Evolutionary conservation across 2,113 vertebrate species (phyloP).

Genomic region (Meriones unguiculatus): DNA sequence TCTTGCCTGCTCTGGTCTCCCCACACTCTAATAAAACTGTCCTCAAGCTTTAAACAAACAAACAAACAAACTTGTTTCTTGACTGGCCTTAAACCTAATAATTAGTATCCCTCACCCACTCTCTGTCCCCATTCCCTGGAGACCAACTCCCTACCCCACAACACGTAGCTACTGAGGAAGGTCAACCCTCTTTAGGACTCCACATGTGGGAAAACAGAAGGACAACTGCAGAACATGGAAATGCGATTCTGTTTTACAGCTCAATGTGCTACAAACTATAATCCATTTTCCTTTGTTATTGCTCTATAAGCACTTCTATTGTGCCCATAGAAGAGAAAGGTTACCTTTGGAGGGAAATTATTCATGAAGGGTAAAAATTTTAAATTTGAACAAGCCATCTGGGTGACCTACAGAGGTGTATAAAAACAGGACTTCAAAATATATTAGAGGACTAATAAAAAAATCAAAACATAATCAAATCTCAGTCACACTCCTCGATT

Average conservation of each 20-base stretch:
- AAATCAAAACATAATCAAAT: conserved; percentile 76
- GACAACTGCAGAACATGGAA: not conserved
- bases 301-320: conserved; percentile 64
- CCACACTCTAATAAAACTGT: not conserved
- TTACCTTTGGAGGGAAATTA: conserved; percentile 61
- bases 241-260: conserved; percentile 15
- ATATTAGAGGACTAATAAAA: conserved; percentile 53
- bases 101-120: not conserved
- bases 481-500: conserved; percentile 43
- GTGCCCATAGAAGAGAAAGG: conserved; percentile 46
- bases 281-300: conserved; percentile 53
- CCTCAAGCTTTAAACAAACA: not conserved
- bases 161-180: not conserved
- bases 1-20: not conserved
- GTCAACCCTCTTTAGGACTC: not conserved
- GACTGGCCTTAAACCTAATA: not conserved
- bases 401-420: conserved; percentile 60
- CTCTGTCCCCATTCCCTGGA: not conserved
- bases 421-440: conserved; percentile 60
- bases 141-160: not conserved
- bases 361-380: conserved; percentile 60
- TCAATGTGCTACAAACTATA: conserved; percentile 50
- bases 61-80: not conserved
- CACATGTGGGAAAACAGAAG: not conserved
- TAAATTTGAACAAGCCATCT: conserved; percentile 53